Percentiles rank a stretch among this genome's conserved stretches.
These are phyloP conservation scores for Galeopterus variegatus DNA, from an alignment of 2,113 vertebrate genomes.

Conservation along the genomic window DNA sequence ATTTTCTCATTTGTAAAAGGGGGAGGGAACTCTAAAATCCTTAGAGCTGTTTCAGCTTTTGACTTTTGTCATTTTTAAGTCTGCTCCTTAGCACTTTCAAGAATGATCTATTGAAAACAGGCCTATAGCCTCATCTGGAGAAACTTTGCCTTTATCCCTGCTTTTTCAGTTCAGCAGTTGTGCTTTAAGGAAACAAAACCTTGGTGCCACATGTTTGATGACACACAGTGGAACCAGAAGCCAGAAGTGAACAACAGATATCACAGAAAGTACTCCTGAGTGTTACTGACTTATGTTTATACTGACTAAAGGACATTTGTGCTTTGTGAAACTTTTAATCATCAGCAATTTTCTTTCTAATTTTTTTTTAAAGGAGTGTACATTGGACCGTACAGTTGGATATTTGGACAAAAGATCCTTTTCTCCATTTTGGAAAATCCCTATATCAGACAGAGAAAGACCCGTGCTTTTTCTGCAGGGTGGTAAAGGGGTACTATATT, in stretches of 20 bases:
- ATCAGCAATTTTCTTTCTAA: slow-evolving; percentile 39
- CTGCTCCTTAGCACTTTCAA: background rate
- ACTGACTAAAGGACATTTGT: slow-evolving; percentile 53
- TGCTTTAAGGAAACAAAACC: background rate
- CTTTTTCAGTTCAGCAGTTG: slow-evolving; percentile 1
- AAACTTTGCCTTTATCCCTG: background rate
- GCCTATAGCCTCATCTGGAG: background rate
- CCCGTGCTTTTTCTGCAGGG: slow-evolving; percentile 81
- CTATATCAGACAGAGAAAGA: slow-evolving; percentile 70
- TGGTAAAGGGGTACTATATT: slow-evolving; percentile 44
- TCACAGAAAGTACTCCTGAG: background rate
- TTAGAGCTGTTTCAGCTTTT: background rate
- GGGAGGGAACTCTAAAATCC: background rate
- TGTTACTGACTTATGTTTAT: background rate
- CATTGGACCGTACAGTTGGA: background rate
- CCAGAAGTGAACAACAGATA: background rate
- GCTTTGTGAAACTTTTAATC: slow-evolving; percentile 40
- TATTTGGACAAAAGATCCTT: slow-evolving; percentile 69
- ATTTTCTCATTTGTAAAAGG: background rate
- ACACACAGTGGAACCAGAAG: background rate
- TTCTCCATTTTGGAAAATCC: slow-evolving; percentile 81
- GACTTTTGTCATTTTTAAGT: background rate
- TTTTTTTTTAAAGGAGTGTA: slow-evolving; percentile 10
- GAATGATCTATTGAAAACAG: background rate
- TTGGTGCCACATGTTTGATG: background rate